Conservation (phyloP, 2,888 invertebrate species). For the Schizaphis graminum region DNA sequence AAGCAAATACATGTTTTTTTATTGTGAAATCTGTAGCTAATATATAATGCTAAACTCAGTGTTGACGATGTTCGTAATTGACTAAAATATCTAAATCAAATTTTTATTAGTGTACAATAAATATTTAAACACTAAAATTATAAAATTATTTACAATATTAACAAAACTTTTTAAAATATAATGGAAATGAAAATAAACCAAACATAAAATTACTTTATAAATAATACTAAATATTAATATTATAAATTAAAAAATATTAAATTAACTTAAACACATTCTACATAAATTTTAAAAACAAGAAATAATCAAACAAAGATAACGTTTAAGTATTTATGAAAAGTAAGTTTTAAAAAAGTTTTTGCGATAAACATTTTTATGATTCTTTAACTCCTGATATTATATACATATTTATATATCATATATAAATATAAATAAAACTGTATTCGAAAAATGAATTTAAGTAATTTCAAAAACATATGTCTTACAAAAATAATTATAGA, state of each 20-base stretch:
- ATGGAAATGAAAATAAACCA: neutral
- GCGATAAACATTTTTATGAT: neutral
- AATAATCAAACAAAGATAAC: neutral
- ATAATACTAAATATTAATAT: neutral
- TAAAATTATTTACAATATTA: neutral
- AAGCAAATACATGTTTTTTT: neutral
- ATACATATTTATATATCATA: neutral
- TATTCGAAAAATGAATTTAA: neutral
- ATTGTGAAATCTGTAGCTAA: neutral
- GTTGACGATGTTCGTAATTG: neutral
- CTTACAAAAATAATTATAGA: neutral
- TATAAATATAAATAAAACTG: neutral
- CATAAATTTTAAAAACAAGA: neutral
- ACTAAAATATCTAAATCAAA: neutral
- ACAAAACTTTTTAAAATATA: neutral
- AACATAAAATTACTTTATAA: neutral
- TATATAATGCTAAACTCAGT: neutral
- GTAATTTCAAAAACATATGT: slow-evolving; percentile 3
- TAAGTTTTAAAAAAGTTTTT: slow-evolving; percentile 29
- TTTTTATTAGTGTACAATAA: neutral
- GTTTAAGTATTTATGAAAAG: slow-evolving; percentile 32
- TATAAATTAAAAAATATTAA: neutral
- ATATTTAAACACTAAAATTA: neutral
- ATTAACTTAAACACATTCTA: neutral
- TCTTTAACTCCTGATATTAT: neutral